A percentile compares a stretch with the other conserved stretches of the same genome.
phyloP scores from a whole-genome alignment of 2,113 vertebrate species.

The Bombycilla garrulus region DNA sequence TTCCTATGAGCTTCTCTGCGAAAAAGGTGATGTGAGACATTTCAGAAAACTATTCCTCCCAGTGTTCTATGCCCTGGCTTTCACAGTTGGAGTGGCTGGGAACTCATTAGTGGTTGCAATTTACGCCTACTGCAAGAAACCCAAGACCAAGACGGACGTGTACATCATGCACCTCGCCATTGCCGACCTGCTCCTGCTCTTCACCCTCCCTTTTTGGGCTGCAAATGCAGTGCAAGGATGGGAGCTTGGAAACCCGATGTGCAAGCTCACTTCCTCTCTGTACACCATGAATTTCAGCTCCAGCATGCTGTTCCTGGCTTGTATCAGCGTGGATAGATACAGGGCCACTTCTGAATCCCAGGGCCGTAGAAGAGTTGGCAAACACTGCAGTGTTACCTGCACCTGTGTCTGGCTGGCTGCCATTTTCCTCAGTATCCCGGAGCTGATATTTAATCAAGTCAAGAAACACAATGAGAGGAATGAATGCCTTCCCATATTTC shows the following conservation, averaged over 20 bases:
- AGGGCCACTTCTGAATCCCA: conserved; percentile 59
- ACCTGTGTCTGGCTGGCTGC: conserved; percentile 79
- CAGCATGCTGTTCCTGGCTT: conserved; percentile 90
- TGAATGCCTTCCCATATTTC: conserved; percentile 79
- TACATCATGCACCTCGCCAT: conserved; percentile 89
- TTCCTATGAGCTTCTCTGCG: conserved; percentile 80
- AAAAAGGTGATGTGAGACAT: conserved; percentile 83
- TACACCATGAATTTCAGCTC: conserved; percentile 90
- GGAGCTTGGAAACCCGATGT: conserved; percentile 80
- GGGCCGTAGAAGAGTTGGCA: neutral
- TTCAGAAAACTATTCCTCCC: conserved; percentile 86
- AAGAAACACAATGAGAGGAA: conserved; percentile 56
- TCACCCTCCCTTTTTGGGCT: conserved; percentile 92
- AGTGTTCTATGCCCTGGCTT: conserved; percentile 77
- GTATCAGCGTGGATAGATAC: conserved; percentile 89
- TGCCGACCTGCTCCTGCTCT: conserved; percentile 87
- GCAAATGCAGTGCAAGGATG: conserved; percentile 83
- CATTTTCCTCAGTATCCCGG: conserved; percentile 82
- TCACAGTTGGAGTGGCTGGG: conserved; percentile 83
- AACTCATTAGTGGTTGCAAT: conserved; percentile 84
- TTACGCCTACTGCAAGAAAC: conserved; percentile 85
- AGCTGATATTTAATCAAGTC: conserved; percentile 84
- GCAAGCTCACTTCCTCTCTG: conserved; percentile 83
- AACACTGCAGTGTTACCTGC: conserved; percentile 63
- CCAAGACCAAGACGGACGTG: conserved; percentile 80